These are phyloP conservation scores for Chlorodrepanis virens DNA, from an alignment of 2,113 vertebrate species.

Conservation along the genomic window DNA sequence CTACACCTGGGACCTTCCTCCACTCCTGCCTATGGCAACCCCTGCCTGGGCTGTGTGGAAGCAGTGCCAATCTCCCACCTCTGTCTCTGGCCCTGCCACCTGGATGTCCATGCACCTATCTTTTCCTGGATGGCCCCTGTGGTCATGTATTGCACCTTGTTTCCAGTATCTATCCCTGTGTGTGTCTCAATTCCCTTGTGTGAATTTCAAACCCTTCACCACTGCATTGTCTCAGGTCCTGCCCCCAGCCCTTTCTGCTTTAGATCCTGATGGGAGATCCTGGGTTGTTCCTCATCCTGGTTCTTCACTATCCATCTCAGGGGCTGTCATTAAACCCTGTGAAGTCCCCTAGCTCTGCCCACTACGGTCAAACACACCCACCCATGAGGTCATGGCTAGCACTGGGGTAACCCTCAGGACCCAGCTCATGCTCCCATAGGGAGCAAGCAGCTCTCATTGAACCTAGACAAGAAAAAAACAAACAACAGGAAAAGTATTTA, in stretches of 20 bases:
- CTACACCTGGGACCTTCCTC: not conserved
- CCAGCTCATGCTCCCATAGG: not conserved
- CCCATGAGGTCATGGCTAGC: not conserved
- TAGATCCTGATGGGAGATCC: not conserved
- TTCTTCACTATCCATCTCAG: not conserved
- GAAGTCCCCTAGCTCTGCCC: not conserved
- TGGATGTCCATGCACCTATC: not conserved
- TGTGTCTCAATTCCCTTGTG: no score
- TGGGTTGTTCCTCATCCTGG: not conserved
- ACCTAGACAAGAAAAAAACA: not conserved
- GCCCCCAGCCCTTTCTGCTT: not conserved
- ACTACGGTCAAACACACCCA: rapidly evolving
- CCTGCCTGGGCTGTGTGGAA: not conserved
- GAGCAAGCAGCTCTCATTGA: not conserved
- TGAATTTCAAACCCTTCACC: not conserved
- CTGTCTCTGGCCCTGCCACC: not conserved
- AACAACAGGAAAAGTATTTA: not conserved
- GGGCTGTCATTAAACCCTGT: not conserved
- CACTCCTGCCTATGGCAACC: rapidly evolving
- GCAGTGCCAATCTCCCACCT: not conserved
- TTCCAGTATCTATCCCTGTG: not conserved
- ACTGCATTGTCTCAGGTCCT: not conserved
- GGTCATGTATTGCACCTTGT: not conserved
- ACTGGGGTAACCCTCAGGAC: not conserved
- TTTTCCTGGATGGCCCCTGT: not conserved